A percentile compares a stretch with the other conserved stretches of the same genome.
phyloP scores from a whole-genome alignment of 2,797 vertebrate genomes.

The Gallinago stenura region DNA sequence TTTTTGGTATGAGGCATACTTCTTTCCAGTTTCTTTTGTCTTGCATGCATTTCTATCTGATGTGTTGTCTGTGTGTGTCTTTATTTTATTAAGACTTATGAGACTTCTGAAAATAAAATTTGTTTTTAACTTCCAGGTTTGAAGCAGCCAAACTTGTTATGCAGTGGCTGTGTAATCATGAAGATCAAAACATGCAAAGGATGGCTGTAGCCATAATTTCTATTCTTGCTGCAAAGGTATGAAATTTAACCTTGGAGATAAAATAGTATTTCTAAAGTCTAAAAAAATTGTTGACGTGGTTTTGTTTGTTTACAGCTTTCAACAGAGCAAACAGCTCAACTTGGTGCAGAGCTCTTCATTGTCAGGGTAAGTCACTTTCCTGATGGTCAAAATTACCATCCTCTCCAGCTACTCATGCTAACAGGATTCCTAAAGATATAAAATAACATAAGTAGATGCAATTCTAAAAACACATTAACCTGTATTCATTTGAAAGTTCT shows the following conservation, averaged over 20 bases:
- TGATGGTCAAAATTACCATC: background rate
- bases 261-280: background rate
- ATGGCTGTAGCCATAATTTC: conserved; percentile 99
- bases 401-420: background rate
- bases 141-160: conserved; percentile 99
- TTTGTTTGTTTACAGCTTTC: conserved; percentile 85
- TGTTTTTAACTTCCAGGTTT: conserved; percentile 83
- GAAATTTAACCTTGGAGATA: background rate
- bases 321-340: conserved; percentile 96
- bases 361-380: conserved; percentile 86
- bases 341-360: conserved; percentile 96
- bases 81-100: background rate
- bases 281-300: background rate
- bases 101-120: background rate
- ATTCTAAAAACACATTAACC: background rate
- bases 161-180: conserved; percentile 99
- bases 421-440: background rate
- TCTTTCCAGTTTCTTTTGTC: background rate
- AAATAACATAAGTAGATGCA: background rate
- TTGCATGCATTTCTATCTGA: background rate
- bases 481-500: background rate
- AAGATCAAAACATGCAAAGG: conserved; percentile 99
- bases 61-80: background rate
- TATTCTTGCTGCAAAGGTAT: conserved; percentile 98
- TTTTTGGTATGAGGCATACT: background rate